phyloP scores from a whole-genome alignment of 2,888 invertebrate genomes.

The Stratiomys singularior region DNA sequence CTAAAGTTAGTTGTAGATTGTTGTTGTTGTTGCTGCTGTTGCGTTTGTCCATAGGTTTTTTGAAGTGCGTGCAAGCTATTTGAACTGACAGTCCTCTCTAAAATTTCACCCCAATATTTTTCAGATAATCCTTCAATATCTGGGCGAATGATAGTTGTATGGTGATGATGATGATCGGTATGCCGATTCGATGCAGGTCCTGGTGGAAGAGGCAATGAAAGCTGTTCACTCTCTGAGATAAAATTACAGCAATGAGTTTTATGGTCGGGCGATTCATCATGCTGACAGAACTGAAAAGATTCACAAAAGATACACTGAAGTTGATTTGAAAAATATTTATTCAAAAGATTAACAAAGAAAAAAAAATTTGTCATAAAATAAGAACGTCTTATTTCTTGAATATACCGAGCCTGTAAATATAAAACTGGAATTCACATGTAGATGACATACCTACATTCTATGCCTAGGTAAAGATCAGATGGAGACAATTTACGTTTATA shows the following conservation, averaged over 20 bases:
- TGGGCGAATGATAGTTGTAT: slow-evolving; percentile 60
- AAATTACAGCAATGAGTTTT: slow-evolving; percentile 63
- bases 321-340: not conserved
- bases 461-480: too few species aligned
- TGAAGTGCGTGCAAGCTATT: slow-evolving; percentile 78
- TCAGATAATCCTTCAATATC: slow-evolving; percentile 76
- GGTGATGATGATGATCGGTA: slow-evolving; percentile 57
- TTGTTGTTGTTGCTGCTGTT: slow-evolving; percentile 57
- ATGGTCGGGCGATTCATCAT: slow-evolving; percentile 62
- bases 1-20: slow-evolving; percentile 63
- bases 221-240: slow-evolving; percentile 65
- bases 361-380: too few species aligned
- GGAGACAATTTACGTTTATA: too few species aligned
- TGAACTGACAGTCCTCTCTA: slow-evolving; percentile 81
- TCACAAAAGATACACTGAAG: not conserved
- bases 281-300: slow-evolving; percentile 63
- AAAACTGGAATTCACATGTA: too few species aligned
- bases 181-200: slow-evolving; percentile 59
- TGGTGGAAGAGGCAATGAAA: slow-evolving; percentile 63
- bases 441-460: too few species aligned
- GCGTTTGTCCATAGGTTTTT: slow-evolving; percentile 61
- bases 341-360: too few species aligned
- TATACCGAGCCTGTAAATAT: too few species aligned
- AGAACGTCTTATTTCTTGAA: too few species aligned
- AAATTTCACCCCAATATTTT: slow-evolving; percentile 81